These are phyloP conservation scores for Eupithecia vulgata DNA, from an alignment of 2,888 invertebrate genomes.

Conservation along the genomic window DNA sequence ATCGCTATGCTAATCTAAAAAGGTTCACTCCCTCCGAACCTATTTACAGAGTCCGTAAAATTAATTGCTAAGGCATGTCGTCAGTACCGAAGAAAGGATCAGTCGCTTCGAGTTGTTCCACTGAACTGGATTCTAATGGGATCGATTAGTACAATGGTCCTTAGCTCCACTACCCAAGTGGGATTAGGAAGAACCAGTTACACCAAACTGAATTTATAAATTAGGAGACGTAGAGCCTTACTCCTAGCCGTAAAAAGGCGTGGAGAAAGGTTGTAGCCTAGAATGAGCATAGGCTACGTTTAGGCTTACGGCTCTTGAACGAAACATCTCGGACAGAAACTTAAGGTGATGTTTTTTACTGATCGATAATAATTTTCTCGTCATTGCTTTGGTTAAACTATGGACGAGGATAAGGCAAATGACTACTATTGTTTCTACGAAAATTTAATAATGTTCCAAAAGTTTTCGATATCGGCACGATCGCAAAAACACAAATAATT, in stretches of 20 bases:
- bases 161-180: conserved; percentile 11
- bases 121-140: conserved; percentile 25
- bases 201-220: conserved; percentile 4
- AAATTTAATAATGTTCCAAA: too few relatives aligned
- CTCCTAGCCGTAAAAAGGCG: not conserved
- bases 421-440: too few relatives aligned
- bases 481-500: too few relatives aligned
- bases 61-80: conserved; percentile 39
- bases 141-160: conserved; percentile 26
- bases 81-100: conserved; percentile 21
- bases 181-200: conserved; percentile 6
- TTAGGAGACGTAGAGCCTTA: not conserved
- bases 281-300: not conserved
- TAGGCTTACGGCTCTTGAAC: not conserved
- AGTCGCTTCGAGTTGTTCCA: conserved; percentile 20
- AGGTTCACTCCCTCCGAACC: not conserved
- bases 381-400: too few relatives aligned
- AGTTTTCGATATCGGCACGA: too few relatives aligned
- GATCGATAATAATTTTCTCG: too few relatives aligned
- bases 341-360: too few relatives aligned
- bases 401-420: too few relatives aligned
- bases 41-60: conserved; percentile 41
- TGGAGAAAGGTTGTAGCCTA: not conserved
- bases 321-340: too few relatives aligned
- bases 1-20: not conserved